Percentiles rank a stretch among this genome's conserved stretches.
phyloP scores from a whole-genome alignment of 2,113 vertebrate genomes.

The Tor tambroides region DNA sequence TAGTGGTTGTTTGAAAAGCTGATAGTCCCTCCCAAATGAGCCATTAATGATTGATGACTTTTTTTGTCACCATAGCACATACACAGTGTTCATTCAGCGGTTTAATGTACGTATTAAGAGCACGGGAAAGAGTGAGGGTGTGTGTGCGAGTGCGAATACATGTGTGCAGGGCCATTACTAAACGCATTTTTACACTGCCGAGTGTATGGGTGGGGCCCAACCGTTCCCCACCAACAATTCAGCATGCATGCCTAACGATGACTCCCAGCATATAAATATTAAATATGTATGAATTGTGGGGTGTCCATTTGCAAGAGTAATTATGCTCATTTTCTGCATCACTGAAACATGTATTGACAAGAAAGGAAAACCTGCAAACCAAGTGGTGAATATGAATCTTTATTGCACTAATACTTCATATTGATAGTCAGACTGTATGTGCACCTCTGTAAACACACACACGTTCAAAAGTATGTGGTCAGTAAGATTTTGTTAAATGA shows the following conservation, averaged over 20 bases:
- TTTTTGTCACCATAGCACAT: slow-evolving; percentile 44
- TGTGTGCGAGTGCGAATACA: slow-evolving; percentile 37
- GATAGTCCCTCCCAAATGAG: slow-evolving; percentile 47
- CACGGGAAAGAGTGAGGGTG: slow-evolving; percentile 14
- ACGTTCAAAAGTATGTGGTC: too few relatives aligned
- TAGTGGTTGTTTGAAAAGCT: slow-evolving; percentile 44
- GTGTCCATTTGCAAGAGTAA: not conserved
- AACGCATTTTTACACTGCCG: slow-evolving; percentile 4
- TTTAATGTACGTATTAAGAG: slow-evolving; percentile 49
- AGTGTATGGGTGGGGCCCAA: slow-evolving; percentile 17
- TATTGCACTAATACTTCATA: not conserved
- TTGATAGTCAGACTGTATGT: not conserved
- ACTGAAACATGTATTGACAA: not conserved
- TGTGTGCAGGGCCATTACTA: slow-evolving; percentile 1
- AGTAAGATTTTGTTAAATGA: too few relatives aligned
- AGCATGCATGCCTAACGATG: not conserved
- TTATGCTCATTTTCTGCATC: not conserved
- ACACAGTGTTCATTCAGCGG: slow-evolving; percentile 1
- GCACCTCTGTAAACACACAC: too few relatives aligned
- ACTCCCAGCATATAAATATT: not conserved
- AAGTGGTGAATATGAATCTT: not conserved
- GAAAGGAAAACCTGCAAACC: not conserved
- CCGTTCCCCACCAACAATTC: slow-evolving; percentile 3
- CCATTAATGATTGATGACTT: slow-evolving; percentile 47
- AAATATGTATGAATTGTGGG: not conserved